Conservation (phyloP, 2,113 vertebrate genomes). For the Dasyprocta punctata region DNA sequence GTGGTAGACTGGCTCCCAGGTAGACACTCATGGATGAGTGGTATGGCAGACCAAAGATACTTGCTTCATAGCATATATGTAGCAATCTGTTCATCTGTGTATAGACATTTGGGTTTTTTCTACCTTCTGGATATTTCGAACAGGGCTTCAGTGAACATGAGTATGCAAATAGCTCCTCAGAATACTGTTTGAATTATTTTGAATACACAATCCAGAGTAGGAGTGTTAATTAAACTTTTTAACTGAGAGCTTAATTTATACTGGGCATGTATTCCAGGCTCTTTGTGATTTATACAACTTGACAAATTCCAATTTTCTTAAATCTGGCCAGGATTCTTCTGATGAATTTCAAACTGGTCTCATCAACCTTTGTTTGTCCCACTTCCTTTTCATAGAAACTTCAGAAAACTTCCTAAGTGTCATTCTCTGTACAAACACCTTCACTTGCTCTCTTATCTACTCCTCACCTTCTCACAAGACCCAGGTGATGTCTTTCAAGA, state of each 20-base stretch:
- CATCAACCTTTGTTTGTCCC: neutral
- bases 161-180: neutral
- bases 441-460: neutral
- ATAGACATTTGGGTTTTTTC: neutral
- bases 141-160: neutral
- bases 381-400: fast-evolving
- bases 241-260: neutral
- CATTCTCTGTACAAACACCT: neutral
- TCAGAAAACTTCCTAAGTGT: neutral
- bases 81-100: neutral
- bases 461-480: neutral
- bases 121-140: neutral
- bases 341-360: neutral
- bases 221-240: neutral
- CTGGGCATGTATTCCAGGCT: neutral
- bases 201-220: neutral
- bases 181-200: neutral
- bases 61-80: neutral
- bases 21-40: neutral
- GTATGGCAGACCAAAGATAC: neutral
- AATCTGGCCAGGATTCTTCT: neutral
- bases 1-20: neutral
- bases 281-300: neutral
- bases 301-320: neutral
- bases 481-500: neutral